Base-by-base conservation (phyloP, 2,888 invertebrate species). In the Sericinus montela region DNA sequence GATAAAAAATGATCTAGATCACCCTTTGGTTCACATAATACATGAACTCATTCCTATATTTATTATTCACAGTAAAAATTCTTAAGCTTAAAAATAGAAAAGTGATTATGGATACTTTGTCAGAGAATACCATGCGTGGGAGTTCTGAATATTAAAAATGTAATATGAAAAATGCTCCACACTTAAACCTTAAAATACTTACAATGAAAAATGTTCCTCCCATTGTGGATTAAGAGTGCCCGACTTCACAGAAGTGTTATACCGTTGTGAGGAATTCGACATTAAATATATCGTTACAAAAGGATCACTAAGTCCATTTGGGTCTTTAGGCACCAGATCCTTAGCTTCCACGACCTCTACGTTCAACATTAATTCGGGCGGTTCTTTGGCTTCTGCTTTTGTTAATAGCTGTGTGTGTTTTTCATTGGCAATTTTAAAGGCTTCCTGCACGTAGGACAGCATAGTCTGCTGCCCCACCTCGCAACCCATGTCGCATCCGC, bases 181-280 rank as follows among this genome's bases (percentile, higher is more conserved):
- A 19, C 19, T 19, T 3, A n/a, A n/a, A 23, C 23, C 7, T 8
- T 8, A 25, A 25, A 8, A 53, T 65, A 82, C 95, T 93, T 89
- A 97, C 97, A 99, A 91, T 69, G 97, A 95, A 81, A 99, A 99
- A 83, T 97, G 97, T 85, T 99, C 99, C 77, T 98, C 98, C 99
- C 99, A 99, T 11, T 92, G 82, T 0, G 99, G 99, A 79, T 94
- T 94, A 25, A 99, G 90, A 0, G 98, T 98, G 60, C 92, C 92
- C 10, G 94, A 91, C 80, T 98, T 98, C 14, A 99, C 98, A 0
- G 97, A 96, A 0, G 98, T 97, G 62, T 95, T 96, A 69, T 95
- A 96, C 53, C 95, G 91, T 65, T 94, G 93, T 1, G 94, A 91
- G 1, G 93, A 91, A 53, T 93, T 92, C 1, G 95, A 95, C 72